Evolutionary conservation across 1,140 invertebrate species (phyloP), one percentile per base, ranked within the genome.

Genomic region (Brachionus asplanchnoidis): DNA sequence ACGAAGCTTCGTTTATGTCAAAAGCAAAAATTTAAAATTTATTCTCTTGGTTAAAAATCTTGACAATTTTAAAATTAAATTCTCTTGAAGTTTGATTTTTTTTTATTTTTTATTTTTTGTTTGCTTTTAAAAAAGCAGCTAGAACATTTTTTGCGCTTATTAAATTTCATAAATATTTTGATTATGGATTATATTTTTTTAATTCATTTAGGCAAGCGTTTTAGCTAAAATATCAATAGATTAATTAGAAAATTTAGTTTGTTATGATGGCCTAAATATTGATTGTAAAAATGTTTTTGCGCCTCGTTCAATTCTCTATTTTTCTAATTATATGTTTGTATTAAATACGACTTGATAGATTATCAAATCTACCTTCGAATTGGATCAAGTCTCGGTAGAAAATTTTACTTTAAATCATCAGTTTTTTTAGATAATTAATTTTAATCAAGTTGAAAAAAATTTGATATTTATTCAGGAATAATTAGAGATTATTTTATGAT

Each of bases 71-170:
- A 46, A 68, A 68, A 68, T 20, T 68, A 36, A 68, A 70, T 23
- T 70, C 26, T 36, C 12, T n/a, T 23, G 11, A 14, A 32, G 26
- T 68, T 68, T 68, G 11, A 40, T 40, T 36, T 36, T 12, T 32
- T 32, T 40, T 9, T 70, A 40, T 70, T 70, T 36, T 11, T 14
- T 36, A 70, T 4, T 32, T 70, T 40, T 70, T 70, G 36, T 40
- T 28, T 70, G 66, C 66, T 70, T 36, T 70, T 70, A 70, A 40
- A 70, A 70, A 11, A 70, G 66, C 66, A 70, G 53, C 53, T 20
- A 60, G 9, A 23, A 20, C 17, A 23, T 60, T 60, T 20, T 60
- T 9, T 60, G 53, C 8, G 9, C 9, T 23, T 23, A 60, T 60
- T 60, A 26, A 60, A 60, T 60, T 60, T 60, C 53, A 60, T 60